A percentile compares a stretch with the other conserved stretches of the same genome.
Conservation (phyloP, 2,797 vertebrate species). For the Peromyscus melanophrys region DNA sequence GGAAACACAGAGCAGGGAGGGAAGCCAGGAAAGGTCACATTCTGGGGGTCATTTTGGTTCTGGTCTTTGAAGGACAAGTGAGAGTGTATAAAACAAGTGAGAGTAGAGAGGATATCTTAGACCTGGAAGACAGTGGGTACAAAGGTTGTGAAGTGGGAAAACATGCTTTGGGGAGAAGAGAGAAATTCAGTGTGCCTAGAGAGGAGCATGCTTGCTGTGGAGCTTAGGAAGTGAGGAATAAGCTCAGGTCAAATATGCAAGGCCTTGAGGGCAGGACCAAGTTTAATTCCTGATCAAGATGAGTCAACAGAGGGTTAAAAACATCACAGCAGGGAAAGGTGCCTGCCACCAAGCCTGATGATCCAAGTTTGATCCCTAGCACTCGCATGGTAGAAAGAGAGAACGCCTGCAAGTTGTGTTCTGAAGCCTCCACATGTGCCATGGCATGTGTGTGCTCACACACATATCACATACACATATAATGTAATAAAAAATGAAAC, state of each 20-base stretch:
- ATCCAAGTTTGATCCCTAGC: neutral
- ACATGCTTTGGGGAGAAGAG: neutral
- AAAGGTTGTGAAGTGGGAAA: neutral
- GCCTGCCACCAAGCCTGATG: neutral
- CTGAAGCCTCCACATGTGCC: neutral
- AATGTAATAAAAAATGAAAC: neutral
- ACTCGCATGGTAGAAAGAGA: neutral
- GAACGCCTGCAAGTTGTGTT: neutral
- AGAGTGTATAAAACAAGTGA: neutral
- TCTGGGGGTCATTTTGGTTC: neutral
- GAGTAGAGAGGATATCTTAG: neutral
- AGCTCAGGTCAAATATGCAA: neutral
- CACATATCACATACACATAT: neutral
- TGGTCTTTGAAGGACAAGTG: neutral
- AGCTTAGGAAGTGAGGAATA: neutral
- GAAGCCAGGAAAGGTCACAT: neutral
- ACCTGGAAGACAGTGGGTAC: neutral
- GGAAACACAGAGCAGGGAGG: neutral
- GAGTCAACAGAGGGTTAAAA: neutral
- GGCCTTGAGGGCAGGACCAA: neutral
- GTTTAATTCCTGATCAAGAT: conserved; percentile 39
- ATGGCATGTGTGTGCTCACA: neutral
- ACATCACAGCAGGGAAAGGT: neutral
- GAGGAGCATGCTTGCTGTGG: neutral
- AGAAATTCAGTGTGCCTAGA: neutral